Conservation (phyloP, 2,888 invertebrate genomes). For the Neoascia interrupta region DNA sequence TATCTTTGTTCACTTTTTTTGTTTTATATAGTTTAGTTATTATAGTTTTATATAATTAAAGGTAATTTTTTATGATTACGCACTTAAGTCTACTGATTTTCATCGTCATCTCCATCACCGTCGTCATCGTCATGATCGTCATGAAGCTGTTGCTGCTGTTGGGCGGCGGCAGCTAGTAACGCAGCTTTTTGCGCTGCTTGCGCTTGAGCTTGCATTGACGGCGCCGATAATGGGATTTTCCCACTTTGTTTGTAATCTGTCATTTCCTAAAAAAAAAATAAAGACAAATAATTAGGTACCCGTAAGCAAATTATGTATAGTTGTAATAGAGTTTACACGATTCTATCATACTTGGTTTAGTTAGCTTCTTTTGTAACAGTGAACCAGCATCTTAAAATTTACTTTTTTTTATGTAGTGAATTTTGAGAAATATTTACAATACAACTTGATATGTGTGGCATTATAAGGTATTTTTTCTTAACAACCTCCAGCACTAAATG, state of each 20-base stretch:
- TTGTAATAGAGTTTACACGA: no score
- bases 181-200: constrained; percentile 78
- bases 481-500: no score
- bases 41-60: constrained; percentile 62
- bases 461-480: no score
- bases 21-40: constrained; percentile 25
- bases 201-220: constrained; percentile 79
- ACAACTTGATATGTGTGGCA: no score
- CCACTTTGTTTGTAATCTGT: constrained; percentile 80
- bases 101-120: constrained; percentile 79
- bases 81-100: constrained; percentile 80
- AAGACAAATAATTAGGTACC: no score
- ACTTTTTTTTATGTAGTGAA: no score
- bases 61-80: constrained; percentile 72
- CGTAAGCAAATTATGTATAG: no score
- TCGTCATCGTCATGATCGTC: constrained; percentile 79
- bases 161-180: constrained; percentile 78
- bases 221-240: constrained; percentile 79
- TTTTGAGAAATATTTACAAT: no score
- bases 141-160: constrained; percentile 76
- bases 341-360: no score
- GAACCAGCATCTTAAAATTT: no score
- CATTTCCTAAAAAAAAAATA: constrained; percentile 77
- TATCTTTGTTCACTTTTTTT: constrained; percentile 60
- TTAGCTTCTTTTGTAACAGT: no score